Evolutionary conservation across 2,888 invertebrate genomes (phyloP).

Genomic region (Drosophila pseudotalamancana): DNA sequence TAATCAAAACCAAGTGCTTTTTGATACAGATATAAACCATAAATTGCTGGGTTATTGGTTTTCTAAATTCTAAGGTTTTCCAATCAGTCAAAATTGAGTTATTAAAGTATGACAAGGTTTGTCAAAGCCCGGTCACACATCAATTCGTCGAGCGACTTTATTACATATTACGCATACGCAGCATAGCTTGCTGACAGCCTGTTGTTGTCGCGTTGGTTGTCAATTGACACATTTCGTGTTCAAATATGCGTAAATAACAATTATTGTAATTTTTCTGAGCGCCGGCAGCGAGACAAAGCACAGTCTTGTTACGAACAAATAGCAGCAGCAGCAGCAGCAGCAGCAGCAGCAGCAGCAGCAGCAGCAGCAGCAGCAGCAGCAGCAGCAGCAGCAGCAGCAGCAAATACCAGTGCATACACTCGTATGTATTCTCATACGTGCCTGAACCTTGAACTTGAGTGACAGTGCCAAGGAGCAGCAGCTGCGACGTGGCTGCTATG

Average conservation of each 20-base stretch:
- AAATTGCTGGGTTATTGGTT: too few relatives aligned
- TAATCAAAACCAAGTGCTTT: too few relatives aligned
- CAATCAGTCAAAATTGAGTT: conserved; percentile 40
- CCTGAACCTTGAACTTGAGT: conserved; percentile 74
- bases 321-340: not conserved
- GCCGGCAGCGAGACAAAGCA: conserved; percentile 56
- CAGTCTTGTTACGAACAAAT: conserved; percentile 59
- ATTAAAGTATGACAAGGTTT: conserved; percentile 58
- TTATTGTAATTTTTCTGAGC: conserved; percentile 67
- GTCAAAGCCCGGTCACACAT: conserved; percentile 19
- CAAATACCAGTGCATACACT: conserved; percentile 22
- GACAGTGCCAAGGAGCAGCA: conserved; percentile 57
- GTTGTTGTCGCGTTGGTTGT: conserved; percentile 50
- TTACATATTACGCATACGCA: conserved; percentile 66
- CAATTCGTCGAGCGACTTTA: conserved; percentile 39
- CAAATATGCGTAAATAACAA: conserved; percentile 78
- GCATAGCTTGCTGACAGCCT: conserved; percentile 26
- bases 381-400: conserved; percentile 2
- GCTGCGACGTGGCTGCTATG: conserved; percentile 36
- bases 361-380: conserved; percentile 1
- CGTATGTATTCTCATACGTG: conserved; percentile 44
- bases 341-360: too few relatives aligned
- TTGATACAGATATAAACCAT: too few relatives aligned
- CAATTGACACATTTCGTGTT: conserved; percentile 73
- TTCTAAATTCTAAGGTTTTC: not conserved